Evolutionary conservation across 2,113 vertebrate genomes (phyloP), one percentile per base, ranked within the genome.

Genomic region (Ancistrus triradiatus): DNA sequence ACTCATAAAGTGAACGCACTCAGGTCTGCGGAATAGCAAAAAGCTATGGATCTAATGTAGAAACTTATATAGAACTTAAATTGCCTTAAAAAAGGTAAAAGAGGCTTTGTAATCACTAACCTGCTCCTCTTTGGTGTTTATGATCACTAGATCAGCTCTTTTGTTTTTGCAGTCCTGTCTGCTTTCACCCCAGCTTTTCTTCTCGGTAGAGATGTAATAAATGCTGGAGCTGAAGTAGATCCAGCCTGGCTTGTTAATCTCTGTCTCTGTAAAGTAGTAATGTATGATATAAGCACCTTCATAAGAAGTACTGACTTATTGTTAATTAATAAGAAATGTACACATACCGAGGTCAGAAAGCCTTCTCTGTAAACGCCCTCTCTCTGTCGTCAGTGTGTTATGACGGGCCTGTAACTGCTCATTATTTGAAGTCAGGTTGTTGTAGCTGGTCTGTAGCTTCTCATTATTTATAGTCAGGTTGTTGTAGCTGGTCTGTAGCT

Each of bases 121-220:
- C 22, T 57, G 37, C 19, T 57, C 55, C 8, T 17, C 55, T 27
- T 19, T 42, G 37, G 15, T 57, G 8, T 57, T 57, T 10, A 57
- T 57, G 37, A 43, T 42, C 55, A 42, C 37, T 22, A 57, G 55
- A 22, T 57, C 37, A n/a, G 55, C 55, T 17, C 37, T 21, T 57
- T 22, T 40, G 9, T 2, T 1, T n/a, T 3, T 2, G 21, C 55
- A 57, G 22, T 57, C 37, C 3, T 25, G 1, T 25, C 35, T 57
- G 37, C 55, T 27, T n/a, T 57, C 55, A 10, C 2, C 15, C 22
- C 37, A 57, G 11, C 1, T 42, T n/a, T 27, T 57, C n/a, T 10
- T 57, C 35, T 42, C 21, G 27, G 21, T 57, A 7, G 55, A 57
- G 8, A 57, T 40, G 21, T 10, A 57, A 9, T 57, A 40, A 25